Base-by-base conservation (phyloP, 2,888 invertebrate genomes). In the Bombyx huttoni region DNA sequence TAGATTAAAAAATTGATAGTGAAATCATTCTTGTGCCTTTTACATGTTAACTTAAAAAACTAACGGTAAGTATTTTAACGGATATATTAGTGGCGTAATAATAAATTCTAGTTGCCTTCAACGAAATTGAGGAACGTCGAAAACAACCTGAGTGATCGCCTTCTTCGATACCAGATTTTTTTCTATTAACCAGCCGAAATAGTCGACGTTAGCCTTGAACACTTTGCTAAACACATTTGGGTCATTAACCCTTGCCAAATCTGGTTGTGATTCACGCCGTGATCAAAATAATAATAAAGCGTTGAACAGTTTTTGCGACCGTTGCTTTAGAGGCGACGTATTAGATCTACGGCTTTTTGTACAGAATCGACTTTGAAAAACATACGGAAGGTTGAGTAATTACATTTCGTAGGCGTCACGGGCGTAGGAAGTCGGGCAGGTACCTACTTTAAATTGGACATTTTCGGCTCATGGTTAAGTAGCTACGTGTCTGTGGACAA, bases 171-270 rank as follows among this genome's bases (percentile, higher is more conserved):
- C 81, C 70, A 72, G 73, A 69, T 77, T 81, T 79, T n/a, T 82
- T 78, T 77, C 70, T 71, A 75, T 74, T 70, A 74, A 68, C 77
- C 73, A 77, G 70, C 75, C 75, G 73, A 83, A 81, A 84, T 78
- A 78, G 76, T 79, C 68, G 70, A 61, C 64, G 62, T 61, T 83
- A 85, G 83, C 88, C 88, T 88, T 88, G 88, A 84, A 80, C 73
- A 81, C 73, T 82, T 78, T 71, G 78, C 81, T 77, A 80, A 84
- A 81, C 81, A 82, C 77, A 86, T 86, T 85, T 84, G 71, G 88
- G 88, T 87, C 85, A 84, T 85, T 87, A 81, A 88, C 88, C 88
- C 85, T 81, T 69, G 71, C 80, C 82, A 79, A 87, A 84, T 87
- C 84, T 83, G 79, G 79, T 82, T 81, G 82, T 87, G 88, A 88